Evolutionary conservation across 2,888 invertebrate species (phyloP), one percentile per base, ranked within the genome.

Genomic region (Phyto melanocephala): DNA sequence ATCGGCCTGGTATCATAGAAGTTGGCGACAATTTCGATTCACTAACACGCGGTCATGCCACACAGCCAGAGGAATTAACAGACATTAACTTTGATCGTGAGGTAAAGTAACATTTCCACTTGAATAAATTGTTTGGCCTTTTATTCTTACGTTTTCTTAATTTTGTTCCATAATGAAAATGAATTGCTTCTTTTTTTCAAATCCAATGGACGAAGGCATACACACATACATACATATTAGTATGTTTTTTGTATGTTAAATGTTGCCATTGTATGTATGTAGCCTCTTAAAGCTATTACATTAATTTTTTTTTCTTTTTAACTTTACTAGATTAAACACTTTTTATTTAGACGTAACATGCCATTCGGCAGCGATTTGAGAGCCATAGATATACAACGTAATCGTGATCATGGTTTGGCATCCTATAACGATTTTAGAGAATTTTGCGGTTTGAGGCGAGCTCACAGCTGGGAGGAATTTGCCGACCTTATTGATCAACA

Each of bases 401-500:
- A 96, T 84, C 93, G 97, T 62, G 97, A 97, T 90, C 97, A 97
- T 87, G 97, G 96, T 11, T 92, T 97, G 37, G 95, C 95, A 4
- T 93, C 94, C 0, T 97, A 97, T 90, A 94, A 95, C 79, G 93
- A 94, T 76, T 95, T 95, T 87, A 93, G 98, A 72, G 94, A 94
- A 10, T 95, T 94, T 84, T 96, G 96, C 87, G 95, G 95, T 0
- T 90, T 96, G 10, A 92, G 93, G 0, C 93, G 94, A 58, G 96
- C 96, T 0, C 91, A 91, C 22, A 91, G 90, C 0, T 97, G 96
- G 93, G 90, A 93, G 40, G 96, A 95, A 78, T 95, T 95, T 90
- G 88, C 91, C 0, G 95, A 95, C 88, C 93, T 94, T 58, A 95
- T 95, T 65, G 92, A 94, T 8, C 87, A 90, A 71, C 92, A 94